Base-by-base conservation (phyloP, 2,888 invertebrate species). In the Baccha elongata region DNA sequence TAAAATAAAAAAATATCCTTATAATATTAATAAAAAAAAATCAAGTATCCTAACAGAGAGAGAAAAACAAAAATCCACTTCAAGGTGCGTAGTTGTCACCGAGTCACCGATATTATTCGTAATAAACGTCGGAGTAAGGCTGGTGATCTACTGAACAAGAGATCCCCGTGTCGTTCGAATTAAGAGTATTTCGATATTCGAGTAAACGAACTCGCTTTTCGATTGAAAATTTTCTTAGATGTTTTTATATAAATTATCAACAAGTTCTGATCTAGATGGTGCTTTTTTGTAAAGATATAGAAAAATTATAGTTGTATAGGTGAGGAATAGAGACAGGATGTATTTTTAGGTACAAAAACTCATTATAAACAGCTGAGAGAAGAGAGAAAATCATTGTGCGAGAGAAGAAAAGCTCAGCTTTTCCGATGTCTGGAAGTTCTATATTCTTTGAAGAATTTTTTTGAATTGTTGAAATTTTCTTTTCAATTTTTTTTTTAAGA, bases 121-220 rank as follows among this genome's bases (percentile, higher is more conserved):
- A 89, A 89, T 90, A 90, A 90, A 90, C 90, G 91, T 91, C 91
- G 91, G 91, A 91, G 91, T 88, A 89, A 90, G 90, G 91, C 91
- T 91, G 91, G 91, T 91, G 91, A 91, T 91, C 91, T 91, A 91
- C 91, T 91, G 90, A 91, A 91, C 91, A 90, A 90, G 90, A 90
- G 91, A 91, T 91, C 90, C 90, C 91, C 89, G 89, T 89, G 89
- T 91, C 91, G 91, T 91, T 91, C 91, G 91, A 91, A 90, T 90
- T 89, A 90, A 90, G 90, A 89, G 90, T 90, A 89, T 89, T 89
- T 90, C 89, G 90, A 88, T 87, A 87, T 88, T 88, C 88, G 84
- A 69, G 79, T 79, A 84, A 79, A 79, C 73, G 84, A 79, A 79
- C 4, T 74, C 73, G 84, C 67, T 40, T 83, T 78, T 78, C 78